Conservation (phyloP, 2,113 vertebrate genomes). For the Psilopsiagon aurifrons region DNA sequence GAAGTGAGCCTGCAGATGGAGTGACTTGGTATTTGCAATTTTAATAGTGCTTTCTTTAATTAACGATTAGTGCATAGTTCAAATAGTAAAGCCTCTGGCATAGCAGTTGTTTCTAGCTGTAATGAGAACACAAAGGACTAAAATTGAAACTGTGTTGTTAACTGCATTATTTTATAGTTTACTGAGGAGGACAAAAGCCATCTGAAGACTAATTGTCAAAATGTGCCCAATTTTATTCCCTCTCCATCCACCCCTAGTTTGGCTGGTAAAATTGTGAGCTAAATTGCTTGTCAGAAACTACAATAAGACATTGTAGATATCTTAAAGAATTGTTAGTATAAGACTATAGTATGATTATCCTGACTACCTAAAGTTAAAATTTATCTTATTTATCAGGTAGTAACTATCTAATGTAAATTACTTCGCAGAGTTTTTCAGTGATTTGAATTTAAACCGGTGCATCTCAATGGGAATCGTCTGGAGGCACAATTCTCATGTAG, state of each 20-base stretch:
- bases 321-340: neutral
- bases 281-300: neutral
- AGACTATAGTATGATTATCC: neutral
- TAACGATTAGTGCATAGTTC: neutral
- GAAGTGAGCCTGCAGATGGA: neutral
- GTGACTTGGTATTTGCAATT: neutral
- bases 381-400: neutral
- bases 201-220: neutral
- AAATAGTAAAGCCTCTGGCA: neutral
- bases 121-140: neutral
- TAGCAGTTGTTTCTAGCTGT: neutral
- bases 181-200: neutral
- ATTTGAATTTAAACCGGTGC: neutral
- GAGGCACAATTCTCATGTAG: neutral
- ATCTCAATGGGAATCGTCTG: neutral
- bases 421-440: neutral
- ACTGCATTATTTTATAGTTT: neutral
- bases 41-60: neutral
- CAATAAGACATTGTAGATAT: neutral
- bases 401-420: neutral
- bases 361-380: neutral
- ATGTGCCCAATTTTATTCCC: neutral
- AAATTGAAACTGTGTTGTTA: neutral
- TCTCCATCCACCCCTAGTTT: neutral
- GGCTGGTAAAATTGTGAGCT: neutral